These are phyloP conservation scores for Nemurella pictetii DNA, from an alignment of 2,888 invertebrate species.

Conservation along the genomic window DNA sequence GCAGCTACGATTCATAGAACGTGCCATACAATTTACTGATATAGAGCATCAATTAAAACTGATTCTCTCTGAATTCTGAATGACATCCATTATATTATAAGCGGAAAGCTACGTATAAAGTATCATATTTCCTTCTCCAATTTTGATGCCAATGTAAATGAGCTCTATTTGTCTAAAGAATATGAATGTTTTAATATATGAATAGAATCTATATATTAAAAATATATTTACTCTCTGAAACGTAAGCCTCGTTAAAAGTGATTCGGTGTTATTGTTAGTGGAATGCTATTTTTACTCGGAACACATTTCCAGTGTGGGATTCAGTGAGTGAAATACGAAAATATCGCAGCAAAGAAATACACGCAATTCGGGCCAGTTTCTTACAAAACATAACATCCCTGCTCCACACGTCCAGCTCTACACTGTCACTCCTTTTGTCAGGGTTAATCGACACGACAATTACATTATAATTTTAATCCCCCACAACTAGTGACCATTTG, in stretches of 20 bases:
- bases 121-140: not conserved
- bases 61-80: conserved; percentile 15
- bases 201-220: not conserved
- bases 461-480: not conserved
- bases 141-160: not conserved
- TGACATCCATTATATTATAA: not conserved
- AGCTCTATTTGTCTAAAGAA: not conserved
- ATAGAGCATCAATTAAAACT: conserved; percentile 17
- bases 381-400: too few relatives aligned
- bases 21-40: not conserved
- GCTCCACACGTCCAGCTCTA: not conserved
- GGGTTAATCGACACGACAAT: not conserved
- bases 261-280: not conserved
- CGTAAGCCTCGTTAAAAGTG: conserved; percentile 8
- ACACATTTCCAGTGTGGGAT: not conserved
- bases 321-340: not conserved
- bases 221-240: conserved; percentile 10
- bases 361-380: not conserved
- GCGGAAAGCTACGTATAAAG: not conserved
- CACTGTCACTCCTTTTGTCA: not conserved
- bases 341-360: not conserved
- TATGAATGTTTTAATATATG: not conserved
- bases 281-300: not conserved
- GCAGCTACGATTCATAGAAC: not conserved
- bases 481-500: not conserved